Evolutionary conservation across 2,888 invertebrate genomes (phyloP).

Genomic region (Copidosoma aretas): DNA sequence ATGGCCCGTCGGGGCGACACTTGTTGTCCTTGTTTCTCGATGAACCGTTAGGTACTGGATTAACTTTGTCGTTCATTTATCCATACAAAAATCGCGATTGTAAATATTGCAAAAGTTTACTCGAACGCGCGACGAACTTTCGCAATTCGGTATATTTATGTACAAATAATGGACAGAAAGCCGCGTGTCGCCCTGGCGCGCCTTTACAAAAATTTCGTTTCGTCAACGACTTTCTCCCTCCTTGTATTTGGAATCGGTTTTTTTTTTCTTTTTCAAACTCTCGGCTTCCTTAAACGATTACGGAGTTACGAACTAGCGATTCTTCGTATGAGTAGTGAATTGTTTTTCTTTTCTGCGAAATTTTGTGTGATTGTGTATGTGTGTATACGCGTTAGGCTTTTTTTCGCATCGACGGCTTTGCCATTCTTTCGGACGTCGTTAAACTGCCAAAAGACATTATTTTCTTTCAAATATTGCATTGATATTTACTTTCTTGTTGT

Average conservation of each 20-base stretch:
- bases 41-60: too few relatives aligned
- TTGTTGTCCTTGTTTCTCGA: conserved; percentile 1
- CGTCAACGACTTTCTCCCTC: conserved; percentile 27
- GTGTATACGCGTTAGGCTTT: too few relatives aligned
- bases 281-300: conserved; percentile 28
- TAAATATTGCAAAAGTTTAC: conserved; percentile 29
- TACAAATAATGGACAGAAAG: conserved; percentile 19
- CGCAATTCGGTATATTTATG: conserved; percentile 18
- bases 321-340: conserved; percentile 6
- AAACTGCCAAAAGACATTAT: too few relatives aligned
- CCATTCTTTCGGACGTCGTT: too few relatives aligned
- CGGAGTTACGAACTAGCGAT: conserved; percentile 15
- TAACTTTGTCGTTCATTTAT: background rate
- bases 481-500: too few relatives aligned
- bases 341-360: background rate
- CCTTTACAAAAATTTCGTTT: conserved; percentile 12
- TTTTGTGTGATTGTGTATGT: too few relatives aligned
- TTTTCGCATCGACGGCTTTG: too few relatives aligned
- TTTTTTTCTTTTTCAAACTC: background rate
- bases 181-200: conserved; percentile 28
- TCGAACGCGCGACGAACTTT: conserved; percentile 27
- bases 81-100: conserved; percentile 28
- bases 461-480: too few relatives aligned
- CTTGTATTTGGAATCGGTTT: conserved; percentile 25
- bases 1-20: conserved; percentile 25